Conservation (phyloP, 2,113 vertebrate genomes). For the Mus spicilegus region DNA sequence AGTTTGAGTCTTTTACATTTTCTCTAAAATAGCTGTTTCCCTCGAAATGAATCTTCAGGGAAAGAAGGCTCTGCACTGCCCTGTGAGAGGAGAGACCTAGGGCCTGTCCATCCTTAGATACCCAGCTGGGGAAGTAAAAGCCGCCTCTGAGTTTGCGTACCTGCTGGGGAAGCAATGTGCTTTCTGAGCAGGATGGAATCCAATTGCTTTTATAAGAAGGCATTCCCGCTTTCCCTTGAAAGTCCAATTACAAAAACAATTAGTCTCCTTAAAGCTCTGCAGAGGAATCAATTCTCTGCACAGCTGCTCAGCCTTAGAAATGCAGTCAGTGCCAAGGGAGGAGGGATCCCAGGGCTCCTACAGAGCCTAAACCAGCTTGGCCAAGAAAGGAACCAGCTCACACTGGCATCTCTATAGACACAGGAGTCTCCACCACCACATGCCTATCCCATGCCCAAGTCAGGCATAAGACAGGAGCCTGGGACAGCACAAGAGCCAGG, state of each 20-base stretch:
- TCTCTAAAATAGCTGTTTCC: not conserved
- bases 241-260: constrained; percentile 80
- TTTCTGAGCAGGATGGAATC: constrained; percentile 67
- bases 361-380: not conserved
- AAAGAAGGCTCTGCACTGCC: not conserved
- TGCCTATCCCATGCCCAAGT: not conserved
- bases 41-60: not conserved
- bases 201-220: constrained; percentile 74
- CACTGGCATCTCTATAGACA: not conserved
- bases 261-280: constrained; percentile 70
- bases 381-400: not conserved
- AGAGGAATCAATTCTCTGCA: constrained; percentile 72
- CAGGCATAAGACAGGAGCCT: too few relatives aligned
- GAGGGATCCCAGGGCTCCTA: not conserved
- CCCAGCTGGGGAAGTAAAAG: constrained; percentile 53
- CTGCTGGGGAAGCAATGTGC: constrained; percentile 69
- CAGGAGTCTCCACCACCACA: not conserved
- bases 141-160: constrained; percentile 65
- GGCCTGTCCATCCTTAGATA: constrained; percentile 6
- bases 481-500: not conserved
- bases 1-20: constrained; percentile 22
- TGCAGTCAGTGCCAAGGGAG: not conserved
- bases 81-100: not conserved
- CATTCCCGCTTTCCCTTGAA: constrained; percentile 49
- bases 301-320: constrained; percentile 77